These are phyloP conservation scores for Baronia brevicornis DNA, from an alignment of 2,888 invertebrate species.

Conservation along the genomic window DNA sequence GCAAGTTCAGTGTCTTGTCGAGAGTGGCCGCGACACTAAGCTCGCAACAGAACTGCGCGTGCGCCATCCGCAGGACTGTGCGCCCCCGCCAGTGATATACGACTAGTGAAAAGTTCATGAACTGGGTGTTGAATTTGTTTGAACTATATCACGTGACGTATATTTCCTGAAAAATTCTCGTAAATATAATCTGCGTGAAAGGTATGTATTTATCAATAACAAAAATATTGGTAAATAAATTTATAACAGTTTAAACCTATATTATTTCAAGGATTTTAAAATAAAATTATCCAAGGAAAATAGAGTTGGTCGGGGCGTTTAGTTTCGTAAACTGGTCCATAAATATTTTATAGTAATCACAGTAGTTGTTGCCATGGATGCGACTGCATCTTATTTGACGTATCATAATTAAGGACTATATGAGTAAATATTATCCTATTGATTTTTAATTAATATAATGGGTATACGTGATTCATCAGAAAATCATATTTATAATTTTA, in stretches of 20 bases:
- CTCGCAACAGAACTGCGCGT: conserved; percentile 54
- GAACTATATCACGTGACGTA: conserved; percentile 62
- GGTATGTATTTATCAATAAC: conserved; percentile 40
- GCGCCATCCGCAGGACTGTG: conserved; percentile 60
- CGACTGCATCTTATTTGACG: conserved; percentile 25
- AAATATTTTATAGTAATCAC: conserved; percentile 50
- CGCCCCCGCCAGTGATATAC: conserved; percentile 64
- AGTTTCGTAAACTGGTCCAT: conserved; percentile 60
- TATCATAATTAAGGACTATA: conserved; percentile 31
- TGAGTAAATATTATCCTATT: conserved; percentile 13
- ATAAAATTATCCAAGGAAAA: conserved; percentile 18
- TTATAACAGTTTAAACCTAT: background rate
- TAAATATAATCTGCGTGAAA: conserved; percentile 30
- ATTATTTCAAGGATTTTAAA: background rate
- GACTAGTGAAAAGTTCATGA: conserved; percentile 73
- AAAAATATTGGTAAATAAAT: conserved; percentile 6
- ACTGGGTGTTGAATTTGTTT: conserved; percentile 70
- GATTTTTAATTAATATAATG: conserved; percentile 9
- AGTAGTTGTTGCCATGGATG: conserved; percentile 29
- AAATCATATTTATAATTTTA: too few relatives aligned
- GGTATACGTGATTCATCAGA: conserved; percentile 1
- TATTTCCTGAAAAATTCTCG: conserved; percentile 30
- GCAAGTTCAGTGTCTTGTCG: conserved; percentile 75
- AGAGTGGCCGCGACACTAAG: conserved; percentile 71
- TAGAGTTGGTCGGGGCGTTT: conserved; percentile 39